Evolutionary conservation across 2,888 invertebrate species (phyloP), one percentile per base, ranked within the genome.

Genomic region (Drosophila multiciliata): DNA sequence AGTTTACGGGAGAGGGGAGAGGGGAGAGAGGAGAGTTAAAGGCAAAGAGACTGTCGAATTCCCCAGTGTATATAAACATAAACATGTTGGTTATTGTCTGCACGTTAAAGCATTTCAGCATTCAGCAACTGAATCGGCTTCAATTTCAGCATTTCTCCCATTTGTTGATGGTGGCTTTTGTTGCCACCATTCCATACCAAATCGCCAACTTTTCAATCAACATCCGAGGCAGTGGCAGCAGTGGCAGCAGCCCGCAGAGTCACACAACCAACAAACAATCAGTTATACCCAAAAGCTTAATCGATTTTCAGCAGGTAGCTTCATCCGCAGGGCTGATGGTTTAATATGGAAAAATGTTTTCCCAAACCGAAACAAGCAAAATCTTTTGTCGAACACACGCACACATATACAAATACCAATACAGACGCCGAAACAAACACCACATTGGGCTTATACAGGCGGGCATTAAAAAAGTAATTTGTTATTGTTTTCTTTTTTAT

Each of bases 291-390:
- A 80, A 81, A 83, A 83, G 75, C 83, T 75, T 83, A 83, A 83
- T 82, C 83, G 82, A 82, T 83, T 83, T 82, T 77, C 75, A 83
- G 54, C 82, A 83, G 83, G 81, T 81, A 76, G 68, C 73, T 64
- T 66, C 66, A 73, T 80, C 66, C 59, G 61, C 71, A 63, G 76
- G 52, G 61, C 75, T 50, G 55, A 50, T 73, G 68, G 73, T 72
- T 83, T 80, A 80, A 83, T 80, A 83, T 78, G 81, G 67, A 78
- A 83, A 82, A 83, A 83, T 81, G 73, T 83, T 75, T 78, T 78
- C 54, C 72, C 73, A 70, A 55, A 70, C 78, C 78, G 72, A 75
- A 82, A 78, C 80, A 81, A 80, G 80, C 57, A 72, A 76, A 81
- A 72, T 83, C 81, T 81, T 81, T 80, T 81, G 80, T 83, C 78